These are phyloP conservation scores for Upupa epops DNA, from an alignment of 2,113 vertebrate species.

Conservation along the genomic window DNA sequence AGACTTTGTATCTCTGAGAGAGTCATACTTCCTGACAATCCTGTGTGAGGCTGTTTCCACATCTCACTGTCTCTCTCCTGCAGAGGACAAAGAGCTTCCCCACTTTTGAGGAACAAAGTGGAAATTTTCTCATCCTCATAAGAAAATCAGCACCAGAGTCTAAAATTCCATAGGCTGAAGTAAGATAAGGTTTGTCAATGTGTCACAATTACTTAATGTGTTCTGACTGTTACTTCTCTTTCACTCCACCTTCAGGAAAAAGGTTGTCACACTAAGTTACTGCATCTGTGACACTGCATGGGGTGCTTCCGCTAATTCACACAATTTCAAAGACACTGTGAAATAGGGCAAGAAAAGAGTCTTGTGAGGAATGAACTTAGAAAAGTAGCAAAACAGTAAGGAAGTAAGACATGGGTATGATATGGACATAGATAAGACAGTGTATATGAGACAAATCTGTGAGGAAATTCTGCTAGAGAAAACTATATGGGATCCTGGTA, in stretches of 20 bases:
- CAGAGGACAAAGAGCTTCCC: not conserved
- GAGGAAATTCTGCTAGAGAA: not conserved
- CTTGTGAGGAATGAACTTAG: not conserved
- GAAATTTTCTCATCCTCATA: not conserved
- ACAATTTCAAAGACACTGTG: not conserved
- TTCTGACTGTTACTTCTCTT: not conserved
- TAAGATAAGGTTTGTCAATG: not conserved
- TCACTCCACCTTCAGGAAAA: not conserved
- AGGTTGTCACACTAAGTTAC: not conserved
- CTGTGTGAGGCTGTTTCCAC: not conserved
- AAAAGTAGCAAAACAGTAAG: not conserved
- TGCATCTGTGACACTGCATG: not conserved
- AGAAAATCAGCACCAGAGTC: not conserved
- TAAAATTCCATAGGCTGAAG: not conserved
- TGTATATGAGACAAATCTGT: not conserved
- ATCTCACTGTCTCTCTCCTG: not conserved
- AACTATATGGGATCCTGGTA: not conserved
- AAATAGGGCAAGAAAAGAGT: not conserved
- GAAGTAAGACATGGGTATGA: not conserved
- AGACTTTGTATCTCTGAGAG: not conserved
- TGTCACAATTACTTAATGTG: not conserved
- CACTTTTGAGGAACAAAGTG: not conserved
- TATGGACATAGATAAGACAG: not conserved
- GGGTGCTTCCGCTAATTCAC: not conserved
- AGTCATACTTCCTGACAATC: not conserved